Evolutionary conservation across 2,888 invertebrate species (phyloP).

Genomic region (Watsonalla binaria): DNA sequence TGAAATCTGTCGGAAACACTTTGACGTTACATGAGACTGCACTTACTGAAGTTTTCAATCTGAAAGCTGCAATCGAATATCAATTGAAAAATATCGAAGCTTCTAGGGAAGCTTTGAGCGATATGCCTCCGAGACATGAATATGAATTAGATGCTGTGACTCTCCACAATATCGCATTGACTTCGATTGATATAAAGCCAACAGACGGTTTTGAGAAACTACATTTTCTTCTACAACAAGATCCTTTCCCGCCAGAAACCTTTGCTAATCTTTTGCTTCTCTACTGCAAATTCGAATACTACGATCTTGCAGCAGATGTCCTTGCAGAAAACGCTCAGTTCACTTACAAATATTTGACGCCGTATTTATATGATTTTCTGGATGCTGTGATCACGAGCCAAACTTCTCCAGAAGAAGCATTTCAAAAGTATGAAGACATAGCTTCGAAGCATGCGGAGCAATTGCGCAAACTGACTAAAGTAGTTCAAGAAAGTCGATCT

Average conservation of each 20-base stretch:
- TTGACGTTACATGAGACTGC: constrained; percentile 96
- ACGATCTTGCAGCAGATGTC: constrained; percentile 98
- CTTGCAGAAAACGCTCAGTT: constrained; percentile 98
- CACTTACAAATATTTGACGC: constrained; percentile 95
- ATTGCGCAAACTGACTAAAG: constrained; percentile 93
- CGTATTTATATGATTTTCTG: constrained; percentile 96
- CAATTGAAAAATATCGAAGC: constrained; percentile 87
- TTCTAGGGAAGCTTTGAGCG: constrained; percentile 90
- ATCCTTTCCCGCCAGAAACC: constrained; percentile 98
- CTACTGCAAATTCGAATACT: constrained; percentile 98
- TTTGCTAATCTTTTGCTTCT: constrained; percentile 96
- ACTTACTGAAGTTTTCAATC: constrained; percentile 97
- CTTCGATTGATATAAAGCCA: constrained; percentile 91
- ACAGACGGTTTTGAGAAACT: constrained; percentile 94
- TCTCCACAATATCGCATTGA: constrained; percentile 96
- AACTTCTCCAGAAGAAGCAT: constrained; percentile 97
- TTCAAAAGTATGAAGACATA: constrained; percentile 96
- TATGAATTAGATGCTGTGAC: constrained; percentile 99
- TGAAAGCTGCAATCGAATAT: constrained; percentile 99
- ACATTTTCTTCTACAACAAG: constrained; percentile 94
- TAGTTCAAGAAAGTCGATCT: constrained; percentile 94
- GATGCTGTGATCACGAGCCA: constrained; percentile 98
- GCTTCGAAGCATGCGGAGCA: constrained; percentile 94
- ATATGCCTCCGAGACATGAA: constrained; percentile 95
- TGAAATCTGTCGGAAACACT: constrained; percentile 97